These are phyloP conservation scores for Mamestra configurata DNA, from an alignment of 1,140 invertebrate genomes.

Conservation along the genomic window DNA sequence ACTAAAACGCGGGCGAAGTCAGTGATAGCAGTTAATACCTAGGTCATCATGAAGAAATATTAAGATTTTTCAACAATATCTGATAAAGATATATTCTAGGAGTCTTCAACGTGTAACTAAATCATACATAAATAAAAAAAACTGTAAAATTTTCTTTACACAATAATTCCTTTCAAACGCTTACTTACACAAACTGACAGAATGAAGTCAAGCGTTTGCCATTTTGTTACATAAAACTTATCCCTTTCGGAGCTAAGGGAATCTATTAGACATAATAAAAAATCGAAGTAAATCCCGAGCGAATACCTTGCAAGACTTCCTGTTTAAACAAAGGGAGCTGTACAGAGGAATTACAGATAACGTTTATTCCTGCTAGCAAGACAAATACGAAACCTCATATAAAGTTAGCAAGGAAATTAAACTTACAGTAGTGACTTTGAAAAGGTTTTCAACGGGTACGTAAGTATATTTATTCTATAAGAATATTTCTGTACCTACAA, in stretches of 20 bases:
- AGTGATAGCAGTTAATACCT: too few species aligned
- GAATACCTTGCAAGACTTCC: constrained; percentile 35
- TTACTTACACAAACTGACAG: constrained; percentile 8
- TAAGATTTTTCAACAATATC: too few species aligned
- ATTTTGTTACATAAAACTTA: constrained; percentile 29
- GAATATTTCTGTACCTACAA: too few species aligned
- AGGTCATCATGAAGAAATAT: too few species aligned
- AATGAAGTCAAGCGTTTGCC: not conserved
- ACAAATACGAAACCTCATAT: not conserved
- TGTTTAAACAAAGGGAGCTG: constrained; percentile 38
- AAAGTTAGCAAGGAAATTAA: constrained; percentile 13
- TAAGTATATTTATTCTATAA: too few species aligned
- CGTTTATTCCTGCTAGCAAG: constrained; percentile 28
- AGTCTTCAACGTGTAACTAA: too few species aligned
- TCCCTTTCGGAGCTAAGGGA: constrained; percentile 18
- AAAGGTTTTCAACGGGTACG: not conserved
- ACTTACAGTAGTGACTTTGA: not conserved
- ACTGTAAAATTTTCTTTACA: not conserved
- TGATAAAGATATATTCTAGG: too few species aligned
- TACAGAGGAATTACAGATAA: constrained; percentile 30
- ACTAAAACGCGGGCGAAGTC: too few species aligned
- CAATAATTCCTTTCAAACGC: not conserved
- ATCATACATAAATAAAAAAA: too few species aligned
- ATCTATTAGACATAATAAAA: constrained; percentile 46
- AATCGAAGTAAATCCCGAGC: constrained; percentile 27